Base-by-base conservation (phyloP, 30 jellyfish, hydroid and myxozoan genomes). In the Sanderia malayensis region DNA sequence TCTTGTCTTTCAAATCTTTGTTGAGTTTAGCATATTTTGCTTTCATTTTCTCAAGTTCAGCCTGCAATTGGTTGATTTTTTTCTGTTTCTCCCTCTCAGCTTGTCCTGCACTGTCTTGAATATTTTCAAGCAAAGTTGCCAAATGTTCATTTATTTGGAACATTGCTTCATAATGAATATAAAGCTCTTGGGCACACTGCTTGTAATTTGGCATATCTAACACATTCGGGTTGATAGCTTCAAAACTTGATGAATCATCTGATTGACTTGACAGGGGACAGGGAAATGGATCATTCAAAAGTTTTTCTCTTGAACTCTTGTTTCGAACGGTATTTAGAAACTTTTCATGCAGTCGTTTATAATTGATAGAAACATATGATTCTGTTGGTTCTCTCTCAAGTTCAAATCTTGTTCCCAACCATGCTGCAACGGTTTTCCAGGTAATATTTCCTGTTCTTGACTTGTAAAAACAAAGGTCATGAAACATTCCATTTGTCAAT, bases 1-100 rank as follows among this genome's bases (percentile, higher is more conserved):
- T 57, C 22, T 57, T 57, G 68, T 57, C 68, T 6, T 57, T 57
- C 68, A 57, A 57, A 6, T 57, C 68, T 57, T 57, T 19, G 68
- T 19, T 6, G 22, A 57, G 31, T 57, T 9, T 19, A 6, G 9
- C 68, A 57, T 57, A 57, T 24, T 57, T 57, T 6, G 21, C 27
- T 57, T 9, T 6, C 68, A 57, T 6, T 19, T 57, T 57, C 21
- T 20, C 68, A 57, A 57, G 22, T 6, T 19, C 22, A 57, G 21
- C 22, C 9, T 9, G 22, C 68, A 57, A 8, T 9, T 6, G 21
- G 9, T 19, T 19, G 31, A 6, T 6, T 19, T 19, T 57, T 19
- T 19, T 57, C 9, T 57, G 21, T 57, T 19, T 9, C 22, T 57
- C 68, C 9, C n/a, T 57, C 68, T n/a, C 68, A 57, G 68, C 22